Evolutionary conservation across 2,888 invertebrate genomes (phyloP), one percentile per base, ranked within the genome.

Genomic region (Apantesis nais): DNA sequence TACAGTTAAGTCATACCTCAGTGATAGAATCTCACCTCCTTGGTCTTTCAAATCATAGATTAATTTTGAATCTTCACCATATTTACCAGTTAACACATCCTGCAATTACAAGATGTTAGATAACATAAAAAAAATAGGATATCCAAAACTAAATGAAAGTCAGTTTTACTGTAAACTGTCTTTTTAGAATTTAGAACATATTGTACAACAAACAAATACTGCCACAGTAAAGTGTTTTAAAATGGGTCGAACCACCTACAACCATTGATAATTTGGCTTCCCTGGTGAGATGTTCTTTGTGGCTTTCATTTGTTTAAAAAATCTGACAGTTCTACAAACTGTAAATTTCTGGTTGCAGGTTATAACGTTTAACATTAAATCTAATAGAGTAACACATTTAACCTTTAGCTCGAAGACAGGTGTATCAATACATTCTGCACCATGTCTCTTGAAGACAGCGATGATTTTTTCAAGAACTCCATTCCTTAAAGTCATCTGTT

Each of bases 21-120:
- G 95, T 0, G 99, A 98, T 62, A 99, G 95, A 73, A 99, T 97
- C 95, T 99, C 99, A 41, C 99, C 99, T 68, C 99, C 99, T 93
- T 99, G 99, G 94, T 99, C 99, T 89, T 98, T 98, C 62, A 99
- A 95, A 92, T 99, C 99, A 91, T 99, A 99, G 73, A 99, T 99
- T 16, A 99, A 95, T 90, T 99, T 99, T 0, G 99, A 98, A 90
- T 99, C 99, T 94, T 99, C 99, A 0, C 99, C 99, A 95, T 99
- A 99, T 94, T 99, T 99, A 64, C 99, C 99, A 31, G 99, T 99
- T 67, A 99, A 95, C 7, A 99, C 99, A 92, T 99, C 99, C 98
- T 99, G 89, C 16, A 87, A 90, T 55, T 72, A 61, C 66, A 66
- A 64, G 64, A 34, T 44, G 4, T 39, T 12, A 25, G 11, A 12